Base-by-base conservation (phyloP, 1,140 invertebrate genomes). In the Sycophila sp. region DNA sequence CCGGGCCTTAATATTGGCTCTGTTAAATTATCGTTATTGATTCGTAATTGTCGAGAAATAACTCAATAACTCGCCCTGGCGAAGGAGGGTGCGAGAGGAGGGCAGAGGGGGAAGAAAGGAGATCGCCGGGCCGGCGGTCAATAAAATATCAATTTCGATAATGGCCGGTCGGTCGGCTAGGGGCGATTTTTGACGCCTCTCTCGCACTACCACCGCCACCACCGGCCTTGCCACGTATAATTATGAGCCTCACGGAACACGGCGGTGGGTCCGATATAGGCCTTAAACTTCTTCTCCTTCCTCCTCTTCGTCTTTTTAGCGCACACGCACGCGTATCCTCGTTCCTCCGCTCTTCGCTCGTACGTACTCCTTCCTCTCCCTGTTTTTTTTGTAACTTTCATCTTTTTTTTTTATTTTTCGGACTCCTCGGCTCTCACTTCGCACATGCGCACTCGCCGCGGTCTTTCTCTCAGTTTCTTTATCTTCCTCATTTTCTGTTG, bases 111-210 rank as follows among this genome's bases (percentile, higher is more conserved):
- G 24, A 40, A 49, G 45, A 22, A 15, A 34, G 22, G 26, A 30
- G 40, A 13, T 6, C 13, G 63, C 19, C 4, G 42, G 42, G 38
- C 62, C 49, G 70, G 68, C 73, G 75, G 69, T 83, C 82, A 83
- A 86, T 85, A 82, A 86, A 85, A 85, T 86, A 85, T 85, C 83
- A 85, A 86, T 86, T 85, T 85, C 72, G 79, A 78, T 83, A 84
- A 85, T 85, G 76, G 83, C 70, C 75, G 80, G 69, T 45, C 76
- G 74, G 51, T 28, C 10, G n/a, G 49, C 76, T 74, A 59, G 77
- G 75, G 74, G 76, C 76, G 73, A 78, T 71, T 79, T 80, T 80
- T 78, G 73, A 80, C 78, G 78, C 78, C 75, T 80, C 75, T 75
- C 56, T 15, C 42, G 58, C 15, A n/a, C 19, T 30, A 34, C 53